Evolutionary conservation across 2,888 invertebrate species (phyloP), one percentile per base, ranked within the genome.

Genomic region (Latheticus oryzae): DNA sequence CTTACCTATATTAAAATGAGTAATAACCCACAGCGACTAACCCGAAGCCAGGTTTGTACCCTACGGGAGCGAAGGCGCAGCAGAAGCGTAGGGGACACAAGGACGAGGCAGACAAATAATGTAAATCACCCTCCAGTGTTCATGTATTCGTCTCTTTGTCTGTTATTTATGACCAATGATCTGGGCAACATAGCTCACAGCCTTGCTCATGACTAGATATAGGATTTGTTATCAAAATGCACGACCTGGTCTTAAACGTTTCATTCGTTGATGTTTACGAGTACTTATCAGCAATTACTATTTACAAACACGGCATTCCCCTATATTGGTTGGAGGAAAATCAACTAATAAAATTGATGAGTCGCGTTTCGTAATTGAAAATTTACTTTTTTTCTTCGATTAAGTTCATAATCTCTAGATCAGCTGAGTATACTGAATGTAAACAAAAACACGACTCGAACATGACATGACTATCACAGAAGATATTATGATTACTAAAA

Each of bases 301-400:
- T 19, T 19, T 19, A 42, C 42, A 42, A 42, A 42, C 42, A 26
- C 24, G 26, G 42, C 42, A 42, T 42, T 42, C 37, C 42, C 42
- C 42, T 42, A 42, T 42, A 42, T 42, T 42, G 42, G 28, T 42
- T 42, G 5, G 42, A 42, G 5, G 42, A 11, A 26, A 42, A 42
- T 42, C 16, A 42, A 42, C 42, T 42, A 42, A 42, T 42, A 42
- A 42, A 42, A 42, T 42, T 42, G 42, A 42, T 42, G 28, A 26
- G 28, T 42, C 11, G 15, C 26, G 42, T 26, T 42, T 37, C 37
- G 15, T 24, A 42, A 42, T 42, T 37, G 37, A 42, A 42, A 42
- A 42, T 42, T 42, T 42, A 37, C 37, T 37, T 37, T 37, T 37
- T 37, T 37, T 33, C 21, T 8, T 42, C 42, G 9, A 26, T 42